These are phyloP conservation scores for Pungitius pungitius DNA, from an alignment of 2,113 vertebrate species.

Conservation along the genomic window DNA sequence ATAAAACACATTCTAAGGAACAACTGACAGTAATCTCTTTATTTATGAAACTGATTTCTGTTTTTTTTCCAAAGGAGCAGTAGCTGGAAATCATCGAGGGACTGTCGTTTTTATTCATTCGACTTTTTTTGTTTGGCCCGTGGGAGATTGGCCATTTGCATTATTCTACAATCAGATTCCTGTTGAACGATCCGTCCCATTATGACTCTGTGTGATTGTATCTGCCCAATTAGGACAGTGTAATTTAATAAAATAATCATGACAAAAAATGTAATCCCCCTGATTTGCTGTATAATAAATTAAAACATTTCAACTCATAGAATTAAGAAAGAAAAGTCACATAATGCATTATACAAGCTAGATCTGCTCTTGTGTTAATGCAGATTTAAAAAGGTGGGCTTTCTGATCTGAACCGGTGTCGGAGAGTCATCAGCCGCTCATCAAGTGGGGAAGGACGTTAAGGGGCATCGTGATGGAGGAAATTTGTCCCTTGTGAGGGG, in stretches of 20 bases:
- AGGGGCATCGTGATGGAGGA: conserved; percentile 12
- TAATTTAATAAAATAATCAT: conserved; percentile 78
- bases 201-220: conserved; percentile 52
- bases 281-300: neutral
- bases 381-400: conserved; percentile 2
- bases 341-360: neutral
- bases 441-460: conserved; percentile 46
- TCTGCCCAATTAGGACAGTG: conserved; percentile 66
- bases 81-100: conserved; percentile 56
- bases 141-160: conserved; percentile 59
- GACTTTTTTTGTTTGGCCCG: conserved; percentile 33
- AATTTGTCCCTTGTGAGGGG: conserved; percentile 50
- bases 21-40: neutral
- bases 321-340: neutral
- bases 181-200: conserved; percentile 36
- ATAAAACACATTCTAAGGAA: neutral
- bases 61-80: conserved; percentile 67
- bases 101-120: conserved; percentile 32
- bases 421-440: too few species aligned
- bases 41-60: neutral
- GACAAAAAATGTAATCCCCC: conserved; percentile 1
- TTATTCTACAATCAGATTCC: conserved; percentile 50
- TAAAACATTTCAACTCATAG: neutral
- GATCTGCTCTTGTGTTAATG: conserved; percentile 1
- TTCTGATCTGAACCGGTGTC: neutral